phyloP scores from a whole-genome alignment of 1,140 invertebrate species.

The Galleria mellonella region DNA sequence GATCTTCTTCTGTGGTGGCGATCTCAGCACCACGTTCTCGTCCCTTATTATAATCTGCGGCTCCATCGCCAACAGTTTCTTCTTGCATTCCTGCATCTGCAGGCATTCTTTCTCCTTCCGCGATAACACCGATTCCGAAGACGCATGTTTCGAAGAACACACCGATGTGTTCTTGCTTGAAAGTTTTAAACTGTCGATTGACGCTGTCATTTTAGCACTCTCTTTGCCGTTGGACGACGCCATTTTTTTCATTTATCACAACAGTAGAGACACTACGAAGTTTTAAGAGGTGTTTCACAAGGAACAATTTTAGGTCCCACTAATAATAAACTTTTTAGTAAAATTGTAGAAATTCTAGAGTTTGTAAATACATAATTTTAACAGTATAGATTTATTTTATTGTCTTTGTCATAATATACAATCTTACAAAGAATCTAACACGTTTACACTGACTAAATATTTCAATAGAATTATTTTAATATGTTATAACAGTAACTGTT shows the following conservation, averaged over 20 bases:
- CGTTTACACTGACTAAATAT: too few species aligned
- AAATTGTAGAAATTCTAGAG: background rate
- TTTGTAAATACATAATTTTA: too few species aligned
- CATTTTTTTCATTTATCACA: conserved; percentile 30
- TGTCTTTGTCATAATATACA: too few species aligned
- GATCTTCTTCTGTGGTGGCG: conserved; percentile 70
- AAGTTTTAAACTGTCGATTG: conserved; percentile 65
- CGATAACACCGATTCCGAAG: conserved; percentile 66
- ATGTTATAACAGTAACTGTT: too few species aligned
- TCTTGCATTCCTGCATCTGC: conserved; percentile 69
- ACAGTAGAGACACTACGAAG: background rate
- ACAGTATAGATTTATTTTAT: too few species aligned
- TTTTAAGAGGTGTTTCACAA: background rate
- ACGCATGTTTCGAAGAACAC: conserved; percentile 65
- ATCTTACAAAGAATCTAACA: too few species aligned
- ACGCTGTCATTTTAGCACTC: conserved; percentile 61
- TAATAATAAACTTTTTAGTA: background rate
- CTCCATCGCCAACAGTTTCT: conserved; percentile 66
- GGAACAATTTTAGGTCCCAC: conserved; percentile 1
- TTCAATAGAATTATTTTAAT: too few species aligned
- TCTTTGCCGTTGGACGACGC: conserved; percentile 63
- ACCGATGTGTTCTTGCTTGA: conserved; percentile 62
- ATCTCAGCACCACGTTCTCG: conserved; percentile 62
- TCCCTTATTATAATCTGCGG: conserved; percentile 69
- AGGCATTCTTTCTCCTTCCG: conserved; percentile 64